A percentile compares a stretch with the other conserved stretches of the same genome.
Evolutionary conservation across 2,113 vertebrate genomes (phyloP).

Genomic region (Mungos mungo): DNA sequence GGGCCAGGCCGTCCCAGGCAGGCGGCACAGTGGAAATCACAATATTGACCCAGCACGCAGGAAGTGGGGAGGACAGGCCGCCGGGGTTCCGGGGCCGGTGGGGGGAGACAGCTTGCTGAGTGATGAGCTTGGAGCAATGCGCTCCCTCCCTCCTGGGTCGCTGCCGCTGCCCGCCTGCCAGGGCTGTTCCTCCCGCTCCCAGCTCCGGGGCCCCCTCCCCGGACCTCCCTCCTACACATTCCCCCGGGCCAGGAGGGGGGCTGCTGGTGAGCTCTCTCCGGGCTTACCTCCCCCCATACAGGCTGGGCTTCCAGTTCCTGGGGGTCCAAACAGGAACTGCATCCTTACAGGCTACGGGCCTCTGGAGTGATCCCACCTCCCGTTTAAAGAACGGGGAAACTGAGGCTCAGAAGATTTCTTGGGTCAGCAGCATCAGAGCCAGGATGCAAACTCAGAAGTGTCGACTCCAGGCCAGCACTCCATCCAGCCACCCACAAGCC

Average conservation of each 20-base stretch:
- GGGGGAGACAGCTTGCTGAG: slow-evolving; percentile 66
- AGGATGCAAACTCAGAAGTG: not conserved
- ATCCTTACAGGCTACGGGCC: not conserved
- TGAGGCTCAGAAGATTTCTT: not conserved
- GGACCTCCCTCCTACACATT: slow-evolving; percentile 69
- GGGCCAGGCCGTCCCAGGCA: slow-evolving; percentile 74
- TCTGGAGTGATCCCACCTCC: not conserved
- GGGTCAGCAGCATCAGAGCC: not conserved
- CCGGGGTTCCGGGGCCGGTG: slow-evolving; percentile 41
- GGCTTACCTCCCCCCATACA: not conserved
- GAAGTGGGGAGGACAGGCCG: slow-evolving; percentile 71
- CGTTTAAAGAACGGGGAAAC: not conserved
- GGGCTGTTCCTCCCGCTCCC: slow-evolving; percentile 35
- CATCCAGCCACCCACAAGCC: not conserved
- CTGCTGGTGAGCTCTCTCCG: not conserved
- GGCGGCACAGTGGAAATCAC: slow-evolving; percentile 60
- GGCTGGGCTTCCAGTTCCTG: not conserved
- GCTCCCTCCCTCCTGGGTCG: slow-evolving; percentile 71
- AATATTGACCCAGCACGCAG: slow-evolving; percentile 64
- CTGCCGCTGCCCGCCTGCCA: slow-evolving; percentile 12
- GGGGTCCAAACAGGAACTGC: not conserved
- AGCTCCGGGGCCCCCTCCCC: slow-evolving; percentile 13
- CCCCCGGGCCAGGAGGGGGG: slow-evolving; percentile 5
- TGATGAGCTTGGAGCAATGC: slow-evolving; percentile 66
- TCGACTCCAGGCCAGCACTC: not conserved